Base-by-base conservation (phyloP, 2,797 vertebrate species). In the Melanotaenia nigrans region DNA sequence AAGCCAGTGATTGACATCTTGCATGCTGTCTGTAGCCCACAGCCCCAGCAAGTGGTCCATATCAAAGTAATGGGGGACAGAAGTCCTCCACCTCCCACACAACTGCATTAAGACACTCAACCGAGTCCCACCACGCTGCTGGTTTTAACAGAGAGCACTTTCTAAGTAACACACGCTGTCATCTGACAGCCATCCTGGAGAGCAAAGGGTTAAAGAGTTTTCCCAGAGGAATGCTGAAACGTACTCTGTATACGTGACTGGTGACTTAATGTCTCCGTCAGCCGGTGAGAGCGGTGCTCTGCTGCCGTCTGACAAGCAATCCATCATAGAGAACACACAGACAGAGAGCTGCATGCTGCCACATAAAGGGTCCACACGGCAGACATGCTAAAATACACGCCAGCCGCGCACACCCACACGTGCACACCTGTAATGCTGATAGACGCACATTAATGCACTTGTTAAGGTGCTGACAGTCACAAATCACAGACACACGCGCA, bases 261-360 rank as follows among this genome's bases (percentile, higher is more conserved):
- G 93, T 74, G 87, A 93, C 90, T 93, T 83, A 94, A 95, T 93
- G 91, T 77, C 84, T 91, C 83, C 76, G 85, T 90, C 90, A 92
- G 89, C 82, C 88, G 72, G 82, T 86, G 79, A 85, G 90, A 90
- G 79, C 61, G 63, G 72, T 64, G 84, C 85, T 82, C 73, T 65
- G 79, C 90, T 76, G 76, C 84, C 64, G 75, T 54, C 82, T 93
- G 92, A 93, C 92, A 92, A 92, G 93, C 87, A 90, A 94, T 94
- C 92, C 92, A 92, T 94, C 94, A 94, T 80, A 10, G 66, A 63
- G 86, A 91, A 91, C 90, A 90, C 90, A 90, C 87, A 92, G 83
- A 90, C 81, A 69, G 83, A 89, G 49, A 82, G 78, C 83, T 51
- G 85, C 85, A 77, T 4, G 79, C 77, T 4, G 71, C 71, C 85